Evolutionary conservation across 2,888 invertebrate genomes (phyloP), one percentile per base, ranked within the genome.

Genomic region (Melieria picta): DNA sequence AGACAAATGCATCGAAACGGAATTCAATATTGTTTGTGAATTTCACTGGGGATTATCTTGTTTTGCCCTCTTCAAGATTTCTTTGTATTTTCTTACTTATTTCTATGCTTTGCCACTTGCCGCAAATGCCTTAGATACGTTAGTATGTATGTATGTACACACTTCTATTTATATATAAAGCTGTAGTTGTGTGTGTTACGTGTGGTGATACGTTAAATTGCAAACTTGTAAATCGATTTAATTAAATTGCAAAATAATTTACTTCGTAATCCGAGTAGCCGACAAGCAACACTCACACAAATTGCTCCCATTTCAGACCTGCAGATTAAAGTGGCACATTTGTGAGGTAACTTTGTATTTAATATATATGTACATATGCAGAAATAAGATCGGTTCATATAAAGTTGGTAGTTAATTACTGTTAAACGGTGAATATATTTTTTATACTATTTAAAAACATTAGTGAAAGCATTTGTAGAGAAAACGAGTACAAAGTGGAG

Each of bases 141-240:
- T 62, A 1, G 16, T 4, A 6, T 7, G 46, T 62, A n/a, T n/a
- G 7, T 55, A 43, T 55, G 4, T 64, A 16, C 42, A 11, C 6
- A 55, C 11, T 57, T 46, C 57, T 55, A 11, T 42, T 7, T 42
- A 58, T 11, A 7, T 16, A 7, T 60, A 42, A 7, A 11, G 46
- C 3, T 58, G 50, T 58, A 1, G 7, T 9, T 64, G n/a, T 48
- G 63, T 43, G 11, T 45, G 42, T 46, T 55, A 45, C 45, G 52
- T 62, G 58, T 50, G 68, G 55, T 47, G 57, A 65, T 72, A 64
- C 60, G 50, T 72, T 69, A 46, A 72, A 65, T 72, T 62, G 69
- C 7, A 55, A 69, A 66, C 69, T 73, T 73, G 70, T 70, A 57
- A 70, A 70, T 45, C 70, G 60, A 67, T 70, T 73, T 70, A 73